Base-by-base conservation (phyloP, 2,797 vertebrate species). In the Notolabrus celidotus region DNA sequence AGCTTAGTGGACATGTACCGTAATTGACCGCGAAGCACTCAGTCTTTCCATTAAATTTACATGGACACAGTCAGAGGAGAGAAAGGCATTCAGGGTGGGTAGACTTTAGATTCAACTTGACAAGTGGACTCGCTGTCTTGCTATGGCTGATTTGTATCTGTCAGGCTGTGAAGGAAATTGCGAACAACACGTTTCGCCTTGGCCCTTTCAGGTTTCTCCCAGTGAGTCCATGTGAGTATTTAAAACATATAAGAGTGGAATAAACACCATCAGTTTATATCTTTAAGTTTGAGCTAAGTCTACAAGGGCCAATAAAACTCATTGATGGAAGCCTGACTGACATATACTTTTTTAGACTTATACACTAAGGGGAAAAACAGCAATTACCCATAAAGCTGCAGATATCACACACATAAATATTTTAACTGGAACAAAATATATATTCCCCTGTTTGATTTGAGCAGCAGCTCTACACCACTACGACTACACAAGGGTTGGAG, bases 31-130 rank as follows among this genome's bases (percentile, higher is more conserved):
- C 59, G 29, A 64, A 71, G 70, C 83, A 83, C 83, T 86, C 76
- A 74, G 74, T 77, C 76, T 67, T 67, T 45, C 51, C 79, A 86
- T 89, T 90, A 89, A 84, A 86, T 86, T 82, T 80, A 84, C 74
- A 87, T 83, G 74, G 72, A 71, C 49, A 56, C 19, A 34, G 79
- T 53, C 65, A 56, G 59, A 36, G 45, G 10, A 54, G 60, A 63
- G 55, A 56, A 12, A 45, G 34, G 59, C 46, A 53, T 31, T 16
- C 25, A 38, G 62, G 52, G 47, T 7, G 2, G 60, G 52, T 53
- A 38, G 67, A 76, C 74, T 81, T 52, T 14, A 70, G 67, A 36
- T 70, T 60, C 51, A 36, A 34, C 57, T 31, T 22, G 52, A 38
- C 31, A 23, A 17, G 34, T 31, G 38, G 41, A 51, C 20, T 29